Evolutionary conservation across 1,140 invertebrate species (phyloP).

Genomic region (Apis dorsata): DNA sequence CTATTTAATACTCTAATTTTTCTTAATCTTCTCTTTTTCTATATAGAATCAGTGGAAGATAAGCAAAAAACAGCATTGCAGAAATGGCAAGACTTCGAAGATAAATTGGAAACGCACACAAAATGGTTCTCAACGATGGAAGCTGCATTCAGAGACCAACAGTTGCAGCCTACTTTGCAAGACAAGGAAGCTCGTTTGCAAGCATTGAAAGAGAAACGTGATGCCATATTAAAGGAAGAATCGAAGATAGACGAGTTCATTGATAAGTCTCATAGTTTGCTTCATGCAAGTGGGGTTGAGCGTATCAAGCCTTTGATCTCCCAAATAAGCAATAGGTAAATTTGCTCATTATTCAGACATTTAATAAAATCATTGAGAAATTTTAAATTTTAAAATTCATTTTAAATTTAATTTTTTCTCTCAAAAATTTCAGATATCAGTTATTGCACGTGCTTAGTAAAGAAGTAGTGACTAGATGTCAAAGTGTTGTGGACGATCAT

Average conservation of each 20-base stretch:
- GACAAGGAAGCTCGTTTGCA: constrained; percentile 91
- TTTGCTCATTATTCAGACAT: too few species aligned
- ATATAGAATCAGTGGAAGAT: constrained; percentile 81
- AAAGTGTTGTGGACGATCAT: constrained; percentile 92
- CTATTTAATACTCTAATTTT: background rate
- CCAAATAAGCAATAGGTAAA: constrained; percentile 89
- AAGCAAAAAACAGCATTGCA: constrained; percentile 87
- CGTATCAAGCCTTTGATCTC: constrained; percentile 92
- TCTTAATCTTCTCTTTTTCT: background rate
- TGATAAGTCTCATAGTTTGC: constrained; percentile 92
- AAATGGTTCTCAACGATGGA: constrained; percentile 93
- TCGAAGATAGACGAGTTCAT: constrained; percentile 92
- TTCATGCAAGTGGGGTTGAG: constrained; percentile 91
- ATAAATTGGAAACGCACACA: constrained; percentile 87
- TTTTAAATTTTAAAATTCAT: constrained; percentile 53
- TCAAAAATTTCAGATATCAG: constrained; percentile 84
- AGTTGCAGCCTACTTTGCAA: constrained; percentile 87
- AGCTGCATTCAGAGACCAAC: constrained; percentile 90
- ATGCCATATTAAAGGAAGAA: constrained; percentile 88
- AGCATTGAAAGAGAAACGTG: constrained; percentile 86
- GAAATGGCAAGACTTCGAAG: constrained; percentile 94
- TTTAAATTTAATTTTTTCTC: background rate
- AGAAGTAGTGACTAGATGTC: constrained; percentile 93
- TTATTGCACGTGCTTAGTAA: constrained; percentile 90
- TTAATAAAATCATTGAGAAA: too few species aligned